phyloP scores from a whole-genome alignment of 1,140 invertebrate genomes.

The Leucophenga varia region DNA sequence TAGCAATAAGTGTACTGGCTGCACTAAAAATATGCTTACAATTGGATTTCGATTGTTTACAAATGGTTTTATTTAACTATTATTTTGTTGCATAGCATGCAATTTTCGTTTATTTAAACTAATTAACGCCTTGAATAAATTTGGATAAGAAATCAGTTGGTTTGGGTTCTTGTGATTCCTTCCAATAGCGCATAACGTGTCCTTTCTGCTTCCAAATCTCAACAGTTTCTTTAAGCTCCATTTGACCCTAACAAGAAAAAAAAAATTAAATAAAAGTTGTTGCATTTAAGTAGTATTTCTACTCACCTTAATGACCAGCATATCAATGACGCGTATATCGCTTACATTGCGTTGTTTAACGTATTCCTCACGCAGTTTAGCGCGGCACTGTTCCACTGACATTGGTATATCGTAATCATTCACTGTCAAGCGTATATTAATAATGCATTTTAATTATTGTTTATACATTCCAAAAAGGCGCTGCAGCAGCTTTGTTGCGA shows the following conservation, averaged over 20 bases:
- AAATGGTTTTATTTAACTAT: constrained; percentile 38
- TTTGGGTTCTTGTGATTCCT: constrained; percentile 79
- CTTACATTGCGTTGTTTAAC: constrained; percentile 71
- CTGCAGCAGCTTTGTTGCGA: constrained; percentile 20
- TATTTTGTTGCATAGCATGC: constrained; percentile 23
- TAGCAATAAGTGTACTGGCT: too few relatives aligned
- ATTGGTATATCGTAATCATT: constrained; percentile 77
- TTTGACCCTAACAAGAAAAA: constrained; percentile 75
- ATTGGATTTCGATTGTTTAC: constrained; percentile 9
- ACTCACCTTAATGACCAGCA: constrained; percentile 85
- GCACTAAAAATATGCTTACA: too few relatives aligned
- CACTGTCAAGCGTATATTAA: constrained; percentile 59
- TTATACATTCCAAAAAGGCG: constrained; percentile 16
- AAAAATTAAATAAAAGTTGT: not conserved
- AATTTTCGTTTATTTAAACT: constrained; percentile 48
- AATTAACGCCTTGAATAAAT: constrained; percentile 63
- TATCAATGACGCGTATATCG: constrained; percentile 86
- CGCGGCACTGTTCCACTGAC: constrained; percentile 64
- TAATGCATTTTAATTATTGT: constrained; percentile 14
- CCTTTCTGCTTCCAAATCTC: constrained; percentile 85
- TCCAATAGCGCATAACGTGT: constrained; percentile 84
- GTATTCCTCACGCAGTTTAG: constrained; percentile 82
- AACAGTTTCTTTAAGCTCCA: constrained; percentile 87
- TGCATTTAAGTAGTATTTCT: not conserved
- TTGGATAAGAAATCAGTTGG: constrained; percentile 92